These are phyloP conservation scores for Mnemiopsis leidyi DNA, from an alignment of 37 sponge, comb jelly and placozoan species.

Conservation along the genomic window DNA sequence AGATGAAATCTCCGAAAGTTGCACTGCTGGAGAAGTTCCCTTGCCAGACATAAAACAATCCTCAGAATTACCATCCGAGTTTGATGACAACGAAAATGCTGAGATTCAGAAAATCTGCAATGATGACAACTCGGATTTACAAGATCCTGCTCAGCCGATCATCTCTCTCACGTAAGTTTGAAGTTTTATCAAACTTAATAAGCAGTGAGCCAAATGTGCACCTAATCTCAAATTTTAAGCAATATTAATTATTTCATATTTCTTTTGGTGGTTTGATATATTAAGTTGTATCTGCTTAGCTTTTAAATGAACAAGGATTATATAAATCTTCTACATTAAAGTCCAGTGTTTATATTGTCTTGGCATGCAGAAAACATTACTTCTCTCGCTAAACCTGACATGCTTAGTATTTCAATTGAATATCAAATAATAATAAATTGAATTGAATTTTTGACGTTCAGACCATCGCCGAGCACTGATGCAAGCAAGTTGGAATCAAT, in stretches of 20 bases:
- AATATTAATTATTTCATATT: too few relatives aligned
- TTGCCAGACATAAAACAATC: not conserved
- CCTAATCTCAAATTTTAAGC: too few relatives aligned
- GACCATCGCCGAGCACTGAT: not conserved
- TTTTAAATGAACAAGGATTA: too few relatives aligned
- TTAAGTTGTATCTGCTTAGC: too few relatives aligned
- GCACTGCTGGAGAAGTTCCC: not conserved
- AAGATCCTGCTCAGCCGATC: not conserved
- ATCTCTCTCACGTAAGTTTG: not conserved
- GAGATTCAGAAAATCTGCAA: not conserved
- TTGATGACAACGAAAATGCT: not conserved
- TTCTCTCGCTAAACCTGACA: not conserved
- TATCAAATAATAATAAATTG: not conserved
- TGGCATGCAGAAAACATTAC: not conserved
- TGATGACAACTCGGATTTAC: not conserved
- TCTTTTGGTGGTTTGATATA: too few relatives aligned
- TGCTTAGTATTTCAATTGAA: not conserved
- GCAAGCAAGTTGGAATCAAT: not conserved
- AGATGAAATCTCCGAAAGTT: not conserved
- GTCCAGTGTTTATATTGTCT: not conserved
- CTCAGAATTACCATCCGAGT: not conserved
- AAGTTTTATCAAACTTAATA: not conserved
- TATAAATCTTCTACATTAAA: too few relatives aligned
- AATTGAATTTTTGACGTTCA: not conserved
- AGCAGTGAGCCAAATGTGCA: too few relatives aligned